A percentile compares a stretch with the other conserved stretches of the same genome.
Evolutionary conservation across 2,888 invertebrate genomes (phyloP).

Genomic region (Stictocephala bisonia): DNA sequence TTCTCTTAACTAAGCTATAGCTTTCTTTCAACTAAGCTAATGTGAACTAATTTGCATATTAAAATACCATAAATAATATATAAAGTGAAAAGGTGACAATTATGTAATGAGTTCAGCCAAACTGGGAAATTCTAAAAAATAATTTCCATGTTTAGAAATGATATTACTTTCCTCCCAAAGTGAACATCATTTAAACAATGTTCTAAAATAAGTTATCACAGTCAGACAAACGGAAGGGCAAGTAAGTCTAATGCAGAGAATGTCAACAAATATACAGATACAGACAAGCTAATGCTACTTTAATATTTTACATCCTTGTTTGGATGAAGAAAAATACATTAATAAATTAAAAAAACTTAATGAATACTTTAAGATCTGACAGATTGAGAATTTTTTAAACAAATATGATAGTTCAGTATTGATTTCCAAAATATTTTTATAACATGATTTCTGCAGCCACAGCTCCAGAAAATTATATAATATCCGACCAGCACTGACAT

Average conservation of each 20-base stretch:
- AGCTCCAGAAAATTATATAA: no score
- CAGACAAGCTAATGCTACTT: no score
- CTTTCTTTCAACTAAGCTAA: no score
- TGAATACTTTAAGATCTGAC: neutral
- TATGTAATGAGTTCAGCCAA: slow-evolving; percentile 5
- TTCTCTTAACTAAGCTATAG: no score
- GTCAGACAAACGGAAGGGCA: slow-evolving; percentile 47
- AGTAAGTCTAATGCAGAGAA: slow-evolving; percentile 4
- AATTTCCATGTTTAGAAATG: slow-evolving; percentile 61
- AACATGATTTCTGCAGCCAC: no score
- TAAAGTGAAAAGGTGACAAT: slow-evolving; percentile 1
- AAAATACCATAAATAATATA: no score
- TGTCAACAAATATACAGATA: no score
- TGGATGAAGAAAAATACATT: neutral
- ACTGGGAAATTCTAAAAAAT: neutral
- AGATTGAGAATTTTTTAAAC: neutral
- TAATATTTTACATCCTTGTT: neutral
- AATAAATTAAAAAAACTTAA: neutral
- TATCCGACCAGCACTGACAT: no score
- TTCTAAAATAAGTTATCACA: slow-evolving; percentile 56
- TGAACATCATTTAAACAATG: slow-evolving; percentile 67
- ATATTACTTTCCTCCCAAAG: slow-evolving; percentile 71
- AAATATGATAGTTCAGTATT: no score
- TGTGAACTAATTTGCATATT: no score
- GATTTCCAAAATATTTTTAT: no score